Percentiles rank a stretch among this genome's conserved stretches.
Conservation (phyloP, 2,797 vertebrate genomes). For the Selene dorsalis region DNA sequence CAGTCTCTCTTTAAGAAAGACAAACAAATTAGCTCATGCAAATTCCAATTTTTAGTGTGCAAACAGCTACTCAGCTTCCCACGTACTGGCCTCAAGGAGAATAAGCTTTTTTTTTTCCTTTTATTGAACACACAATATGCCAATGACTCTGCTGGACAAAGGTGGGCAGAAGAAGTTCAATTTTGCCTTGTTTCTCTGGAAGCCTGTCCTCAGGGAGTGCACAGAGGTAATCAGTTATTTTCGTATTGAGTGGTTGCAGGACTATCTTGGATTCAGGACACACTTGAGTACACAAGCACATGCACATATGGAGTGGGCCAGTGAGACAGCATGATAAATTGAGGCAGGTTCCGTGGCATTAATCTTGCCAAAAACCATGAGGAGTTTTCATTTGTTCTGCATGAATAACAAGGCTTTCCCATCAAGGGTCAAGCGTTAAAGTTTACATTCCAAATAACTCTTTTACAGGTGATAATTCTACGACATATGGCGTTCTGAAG, state of each 20-base stretch:
- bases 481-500: conserved; percentile 5
- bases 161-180: conserved; percentile 25
- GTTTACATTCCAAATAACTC: conserved; percentile 18
- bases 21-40: conserved; percentile 23
- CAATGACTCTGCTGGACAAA: conserved; percentile 4
- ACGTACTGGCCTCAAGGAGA: conserved; percentile 15
- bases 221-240: conserved; percentile 62
- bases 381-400: conserved; percentile 58
- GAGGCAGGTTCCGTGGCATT: conserved; percentile 54
- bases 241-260: conserved; percentile 52
- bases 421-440: conserved; percentile 33
- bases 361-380: conserved; percentile 60
- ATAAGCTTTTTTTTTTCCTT: neutral
- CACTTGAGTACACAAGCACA: conserved; percentile 47
- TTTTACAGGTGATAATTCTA: conserved; percentile 33
- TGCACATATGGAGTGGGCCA: conserved; percentile 15
- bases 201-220: conserved; percentile 35
- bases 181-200: conserved; percentile 26
- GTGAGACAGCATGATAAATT: conserved; percentile 60
- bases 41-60: conserved; percentile 11
- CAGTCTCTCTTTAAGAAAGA: neutral
- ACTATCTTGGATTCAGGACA: conserved; percentile 56
- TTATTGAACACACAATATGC: conserved; percentile 10
- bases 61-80: conserved; percentile 24
- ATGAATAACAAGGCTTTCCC: conserved; percentile 46